Conservation (phyloP, 2,113 vertebrate species). For the Lynx canadensis region DNA sequence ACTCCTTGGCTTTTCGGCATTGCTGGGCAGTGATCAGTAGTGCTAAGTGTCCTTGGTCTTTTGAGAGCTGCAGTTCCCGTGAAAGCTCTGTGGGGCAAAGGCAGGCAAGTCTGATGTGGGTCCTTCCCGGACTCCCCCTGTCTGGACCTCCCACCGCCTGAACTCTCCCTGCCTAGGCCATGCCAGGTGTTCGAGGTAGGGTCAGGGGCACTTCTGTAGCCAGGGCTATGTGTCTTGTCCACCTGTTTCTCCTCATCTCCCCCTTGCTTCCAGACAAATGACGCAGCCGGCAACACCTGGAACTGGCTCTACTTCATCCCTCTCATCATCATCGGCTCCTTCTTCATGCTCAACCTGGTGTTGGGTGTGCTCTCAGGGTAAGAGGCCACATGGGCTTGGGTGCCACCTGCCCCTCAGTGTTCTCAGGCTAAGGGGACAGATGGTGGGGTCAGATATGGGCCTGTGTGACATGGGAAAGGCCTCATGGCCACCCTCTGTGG, state of each 20-base stretch:
- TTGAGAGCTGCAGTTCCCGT: not conserved
- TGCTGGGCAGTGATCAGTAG: not conserved
- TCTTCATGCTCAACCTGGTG: conserved; percentile 98
- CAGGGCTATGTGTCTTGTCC: not conserved
- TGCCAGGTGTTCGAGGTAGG: not conserved
- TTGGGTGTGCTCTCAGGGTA: conserved; percentile 96
- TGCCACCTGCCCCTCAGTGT: not conserved
- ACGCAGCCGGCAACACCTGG: conserved; percentile 96
- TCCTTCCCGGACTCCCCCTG: not conserved
- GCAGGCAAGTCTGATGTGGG: no score
- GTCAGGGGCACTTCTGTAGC: rapidly evolving
- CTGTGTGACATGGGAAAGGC: not conserved
- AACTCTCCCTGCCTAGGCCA: no score
- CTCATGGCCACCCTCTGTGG: not conserved
- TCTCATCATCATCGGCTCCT: conserved; percentile 97
- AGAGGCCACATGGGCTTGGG: conserved; percentile 50
- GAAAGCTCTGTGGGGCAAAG: not conserved
- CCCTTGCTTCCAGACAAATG: conserved; percentile 90
- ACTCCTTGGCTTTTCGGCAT: no score
- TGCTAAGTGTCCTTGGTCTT: not conserved
- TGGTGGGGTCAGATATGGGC: rapidly evolving
- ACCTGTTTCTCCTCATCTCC: not conserved
- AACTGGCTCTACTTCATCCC: conserved; percentile 98
- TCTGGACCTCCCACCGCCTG: not conserved
- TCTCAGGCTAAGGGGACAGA: not conserved